Percentiles rank a stretch among this genome's conserved stretches.
Conservation (phyloP, 1,140 invertebrate species). For the Leguminivora glycinivorella region DNA sequence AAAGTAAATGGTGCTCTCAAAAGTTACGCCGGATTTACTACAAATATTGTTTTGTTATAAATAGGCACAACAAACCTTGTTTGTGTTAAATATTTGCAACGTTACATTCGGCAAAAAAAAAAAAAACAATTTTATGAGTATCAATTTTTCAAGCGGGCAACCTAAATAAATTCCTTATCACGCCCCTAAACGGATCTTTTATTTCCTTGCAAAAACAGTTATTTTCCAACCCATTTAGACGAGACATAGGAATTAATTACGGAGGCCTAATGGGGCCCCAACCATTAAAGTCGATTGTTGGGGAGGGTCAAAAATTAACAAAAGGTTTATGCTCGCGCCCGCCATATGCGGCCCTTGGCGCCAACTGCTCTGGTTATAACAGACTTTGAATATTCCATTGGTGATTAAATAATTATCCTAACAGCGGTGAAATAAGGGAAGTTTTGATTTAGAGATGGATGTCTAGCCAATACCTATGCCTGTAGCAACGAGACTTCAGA, state of each 20-base stretch:
- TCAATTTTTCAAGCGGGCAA: neutral
- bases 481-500: no score
- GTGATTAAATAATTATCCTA: constrained; percentile 11
- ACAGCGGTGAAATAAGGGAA: constrained; percentile 6
- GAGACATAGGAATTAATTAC: constrained; percentile 25
- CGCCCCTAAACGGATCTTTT: neutral
- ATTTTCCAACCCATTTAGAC: constrained; percentile 5
- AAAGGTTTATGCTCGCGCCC: neutral
- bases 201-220: constrained; percentile 2
- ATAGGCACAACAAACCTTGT: no score
- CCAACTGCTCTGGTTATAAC: neutral
- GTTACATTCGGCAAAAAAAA: no score
- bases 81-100: no score
- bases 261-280: constrained; percentile 6
- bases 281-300: constrained; percentile 20
- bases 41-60: no score
- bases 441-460: neutral
- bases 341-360: constrained; percentile 17
- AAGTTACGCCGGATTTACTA: no score
- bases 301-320: constrained; percentile 28
- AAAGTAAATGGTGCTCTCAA: no score
- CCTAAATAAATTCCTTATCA: neutral
- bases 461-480: no score
- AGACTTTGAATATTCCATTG: constrained; percentile 25
- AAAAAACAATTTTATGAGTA: no score